Conservation (phyloP, 2,797 vertebrate species). For the Chelidonichthys spinosus region DNA sequence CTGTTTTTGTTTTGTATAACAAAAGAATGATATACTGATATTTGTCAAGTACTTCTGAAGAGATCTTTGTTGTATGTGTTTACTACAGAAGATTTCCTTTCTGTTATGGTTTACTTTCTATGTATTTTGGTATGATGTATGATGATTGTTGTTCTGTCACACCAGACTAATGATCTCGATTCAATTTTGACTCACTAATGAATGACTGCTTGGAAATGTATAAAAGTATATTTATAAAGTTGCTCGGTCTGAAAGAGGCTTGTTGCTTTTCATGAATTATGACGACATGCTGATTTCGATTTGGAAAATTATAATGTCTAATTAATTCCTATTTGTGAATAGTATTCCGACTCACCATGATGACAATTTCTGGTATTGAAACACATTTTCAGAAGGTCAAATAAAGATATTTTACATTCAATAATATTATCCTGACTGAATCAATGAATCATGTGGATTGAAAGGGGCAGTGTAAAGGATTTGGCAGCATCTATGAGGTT, state of each 20-base stretch:
- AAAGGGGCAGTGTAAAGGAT: neutral
- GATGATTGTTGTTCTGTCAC: conserved; percentile 74
- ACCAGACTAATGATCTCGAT: conserved; percentile 64
- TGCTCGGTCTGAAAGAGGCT: conserved; percentile 64
- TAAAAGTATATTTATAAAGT: conserved; percentile 68
- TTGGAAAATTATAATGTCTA: conserved; percentile 66
- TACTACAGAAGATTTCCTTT: conserved; percentile 66
- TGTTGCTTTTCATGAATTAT: conserved; percentile 69
- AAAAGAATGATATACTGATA: conserved; percentile 78
- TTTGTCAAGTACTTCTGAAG: conserved; percentile 78
- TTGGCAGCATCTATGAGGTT: neutral
- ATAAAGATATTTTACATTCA: conserved; percentile 86
- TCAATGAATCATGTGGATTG: conserved; percentile 8
- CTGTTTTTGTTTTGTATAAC: conserved; percentile 73
- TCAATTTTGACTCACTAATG: conserved; percentile 67
- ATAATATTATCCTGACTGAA: conserved; percentile 35
- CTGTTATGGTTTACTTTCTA: conserved; percentile 67
- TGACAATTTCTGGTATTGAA: conserved; percentile 79
- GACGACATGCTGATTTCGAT: conserved; percentile 69
- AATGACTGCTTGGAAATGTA: conserved; percentile 69
- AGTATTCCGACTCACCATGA: conserved; percentile 76
- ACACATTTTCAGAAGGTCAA: conserved; percentile 82
- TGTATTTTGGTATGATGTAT: conserved; percentile 72
- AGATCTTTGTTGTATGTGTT: conserved; percentile 78
- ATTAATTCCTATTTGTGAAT: conserved; percentile 80